Base-by-base conservation (phyloP, 2,888 invertebrate genomes). In the Drosophila emarginata region DNA sequence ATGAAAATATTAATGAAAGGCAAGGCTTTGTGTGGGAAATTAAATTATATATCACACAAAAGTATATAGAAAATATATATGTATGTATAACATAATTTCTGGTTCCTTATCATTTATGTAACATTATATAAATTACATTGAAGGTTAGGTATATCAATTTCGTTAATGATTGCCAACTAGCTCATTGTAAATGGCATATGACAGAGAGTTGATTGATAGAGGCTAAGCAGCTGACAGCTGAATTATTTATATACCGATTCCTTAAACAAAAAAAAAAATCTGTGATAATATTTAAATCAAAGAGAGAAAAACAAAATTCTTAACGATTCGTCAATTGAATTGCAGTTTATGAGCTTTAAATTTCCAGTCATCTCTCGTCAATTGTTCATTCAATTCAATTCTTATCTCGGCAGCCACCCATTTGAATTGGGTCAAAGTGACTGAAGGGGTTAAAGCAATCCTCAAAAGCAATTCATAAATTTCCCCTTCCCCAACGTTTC, bases 381-480 rank as follows among this genome's bases (percentile, higher is more conserved):
- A 77, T 77, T 78, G 67, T 21, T 53, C 37, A 52, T 51, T 59
- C 64, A 37, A 64, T 61, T 32, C 32, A 61, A 45, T 21, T 74
- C 78, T 80, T 78, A 78, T 80, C 78, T 65, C 50, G 32, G 14
- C 63, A 51, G 67, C 61, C 40, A 53, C 28, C 61, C 60, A 60
- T 36, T 56, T 37, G 58, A 80, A 79, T 53, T 79, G 81, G 81
- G 78, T 79, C 81, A 79, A 72, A 75, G 81, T 67, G 75, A 67
- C 52, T 6, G 15, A 32, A 64, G 57, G 78, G 70, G 62, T 75
- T 58, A 53, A 59, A 40, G 14, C 68, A 74, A 73, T 68, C 68
- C 79, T 66, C 32, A 58, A 57, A 72, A 52, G 61, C 77, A 66
- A 68, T 53, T 61, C 66, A 67, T 61, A 62, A 73, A 69, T 65